phyloP scores from a whole-genome alignment of 2,797 vertebrate species.

The Bovichtus variegatus region DNA sequence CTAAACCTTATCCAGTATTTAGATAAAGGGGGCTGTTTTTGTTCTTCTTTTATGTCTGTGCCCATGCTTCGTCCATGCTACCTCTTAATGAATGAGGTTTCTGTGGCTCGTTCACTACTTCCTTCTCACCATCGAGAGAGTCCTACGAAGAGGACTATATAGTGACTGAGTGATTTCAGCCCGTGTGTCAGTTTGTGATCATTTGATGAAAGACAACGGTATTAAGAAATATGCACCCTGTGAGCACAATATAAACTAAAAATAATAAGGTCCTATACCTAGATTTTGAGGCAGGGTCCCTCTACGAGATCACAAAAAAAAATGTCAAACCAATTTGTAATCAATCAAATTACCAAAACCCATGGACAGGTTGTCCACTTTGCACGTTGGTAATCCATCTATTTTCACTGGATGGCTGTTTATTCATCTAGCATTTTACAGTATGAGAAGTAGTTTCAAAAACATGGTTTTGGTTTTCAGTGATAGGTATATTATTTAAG shows the following conservation, averaged over 20 bases:
- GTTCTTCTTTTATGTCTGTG: too few relatives aligned
- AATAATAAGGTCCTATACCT: not conserved
- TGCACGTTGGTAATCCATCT: too few relatives aligned
- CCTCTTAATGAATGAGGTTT: too few relatives aligned
- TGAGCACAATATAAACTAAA: not conserved
- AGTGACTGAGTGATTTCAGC: too few relatives aligned
- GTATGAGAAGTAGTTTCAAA: not conserved
- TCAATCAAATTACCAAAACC: not conserved
- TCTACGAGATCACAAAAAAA: not conserved
- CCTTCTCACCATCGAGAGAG: too few relatives aligned
- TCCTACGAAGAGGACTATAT: too few relatives aligned
- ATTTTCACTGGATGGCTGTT: not conserved
- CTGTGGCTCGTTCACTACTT: too few relatives aligned
- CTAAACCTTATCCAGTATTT: not conserved
- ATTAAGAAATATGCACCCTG: not conserved
- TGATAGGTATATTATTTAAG: not conserved
- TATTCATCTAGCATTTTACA: slow-evolving; percentile 10
- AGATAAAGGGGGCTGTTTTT: not conserved
- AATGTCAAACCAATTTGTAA: not conserved
- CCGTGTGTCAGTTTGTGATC: not conserved
- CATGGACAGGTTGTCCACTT: not conserved
- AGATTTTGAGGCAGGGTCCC: not conserved
- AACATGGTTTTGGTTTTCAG: not conserved
- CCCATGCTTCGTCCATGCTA: too few relatives aligned
- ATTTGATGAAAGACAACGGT: not conserved